Evolutionary conservation across 2,888 invertebrate genomes (phyloP).

Genomic region (Cybosia mesomella): DNA sequence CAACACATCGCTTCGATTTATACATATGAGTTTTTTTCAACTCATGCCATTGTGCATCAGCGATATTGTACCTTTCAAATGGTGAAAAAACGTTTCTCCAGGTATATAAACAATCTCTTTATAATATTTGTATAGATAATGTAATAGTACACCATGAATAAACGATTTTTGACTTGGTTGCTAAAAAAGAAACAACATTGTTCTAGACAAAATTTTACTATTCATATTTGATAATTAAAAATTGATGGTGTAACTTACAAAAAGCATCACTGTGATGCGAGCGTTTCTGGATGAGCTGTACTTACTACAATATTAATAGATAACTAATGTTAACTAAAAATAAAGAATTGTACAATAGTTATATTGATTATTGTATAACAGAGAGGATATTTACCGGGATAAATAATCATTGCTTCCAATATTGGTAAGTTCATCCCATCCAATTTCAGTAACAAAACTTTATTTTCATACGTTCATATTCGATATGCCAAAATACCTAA

Average conservation of each 20-base stretch:
- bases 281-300: slow-evolving; percentile 65
- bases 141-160: too few relatives aligned
- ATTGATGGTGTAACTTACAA: slow-evolving; percentile 62
- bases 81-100: too few relatives aligned
- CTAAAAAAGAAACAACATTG: slow-evolving; percentile 40
- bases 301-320: slow-evolving; percentile 53
- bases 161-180: not conserved
- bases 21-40: too few relatives aligned
- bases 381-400: slow-evolving; percentile 37
- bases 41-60: too few relatives aligned
- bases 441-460: slow-evolving; percentile 55
- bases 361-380: slow-evolving; percentile 36
- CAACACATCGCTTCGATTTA: too few relatives aligned
- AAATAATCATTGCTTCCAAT: slow-evolving; percentile 38
- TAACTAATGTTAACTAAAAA: slow-evolving; percentile 34
- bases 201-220: slow-evolving; percentile 60
- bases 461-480: slow-evolving; percentile 48
- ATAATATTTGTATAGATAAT: too few relatives aligned
- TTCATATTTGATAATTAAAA: slow-evolving; percentile 49
- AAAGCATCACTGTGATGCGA: slow-evolving; percentile 70
- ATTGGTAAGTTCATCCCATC: slow-evolving; percentile 68
- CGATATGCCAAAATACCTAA: slow-evolving; percentile 72
- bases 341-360: slow-evolving; percentile 30
- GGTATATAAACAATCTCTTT: too few relatives aligned
- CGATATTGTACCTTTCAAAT: too few relatives aligned